These are phyloP conservation scores for Macrosoma leucophasiata DNA, from an alignment of 2,888 invertebrate genomes.

Conservation along the genomic window DNA sequence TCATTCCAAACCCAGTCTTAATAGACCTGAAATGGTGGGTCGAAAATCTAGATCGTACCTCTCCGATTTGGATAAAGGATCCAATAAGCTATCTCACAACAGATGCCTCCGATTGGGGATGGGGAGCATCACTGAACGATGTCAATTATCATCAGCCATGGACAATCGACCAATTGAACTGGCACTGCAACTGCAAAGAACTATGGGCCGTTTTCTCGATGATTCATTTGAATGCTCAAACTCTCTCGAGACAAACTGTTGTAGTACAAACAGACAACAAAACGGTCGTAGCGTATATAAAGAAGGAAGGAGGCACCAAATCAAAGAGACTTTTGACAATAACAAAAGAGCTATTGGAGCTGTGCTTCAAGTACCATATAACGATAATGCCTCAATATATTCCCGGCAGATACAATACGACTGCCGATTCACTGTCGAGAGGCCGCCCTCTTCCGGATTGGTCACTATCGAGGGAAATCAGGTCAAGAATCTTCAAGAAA, in stretches of 20 bases:
- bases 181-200: conserved; percentile 14
- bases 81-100: conserved; percentile 15
- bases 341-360: conserved; percentile 2
- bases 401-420: background rate
- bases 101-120: conserved; percentile 16
- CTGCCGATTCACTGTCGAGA: conserved; percentile 5
- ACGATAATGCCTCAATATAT: conserved; percentile 1
- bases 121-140: conserved; percentile 16
- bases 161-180: background rate
- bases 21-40: conserved; percentile 20
- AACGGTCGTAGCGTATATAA: conserved; percentile 21
- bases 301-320: conserved; percentile 29
- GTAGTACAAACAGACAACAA: conserved; percentile 27
- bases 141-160: too few species aligned
- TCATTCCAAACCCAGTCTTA: background rate
- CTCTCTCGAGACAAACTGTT: conserved; percentile 5
- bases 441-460: conserved; percentile 22
- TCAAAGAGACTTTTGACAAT: conserved; percentile 13
- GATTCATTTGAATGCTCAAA: conserved; percentile 5
- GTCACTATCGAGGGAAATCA: conserved; percentile 26
- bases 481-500: conserved; percentile 9
- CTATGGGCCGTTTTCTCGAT: conserved; percentile 13
- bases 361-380: background rate
- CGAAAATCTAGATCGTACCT: conserved; percentile 3
- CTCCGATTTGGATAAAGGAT: conserved; percentile 9